These are phyloP conservation scores for Drosophila neotestacea DNA, from an alignment of 2,888 invertebrate species.

Conservation along the genomic window DNA sequence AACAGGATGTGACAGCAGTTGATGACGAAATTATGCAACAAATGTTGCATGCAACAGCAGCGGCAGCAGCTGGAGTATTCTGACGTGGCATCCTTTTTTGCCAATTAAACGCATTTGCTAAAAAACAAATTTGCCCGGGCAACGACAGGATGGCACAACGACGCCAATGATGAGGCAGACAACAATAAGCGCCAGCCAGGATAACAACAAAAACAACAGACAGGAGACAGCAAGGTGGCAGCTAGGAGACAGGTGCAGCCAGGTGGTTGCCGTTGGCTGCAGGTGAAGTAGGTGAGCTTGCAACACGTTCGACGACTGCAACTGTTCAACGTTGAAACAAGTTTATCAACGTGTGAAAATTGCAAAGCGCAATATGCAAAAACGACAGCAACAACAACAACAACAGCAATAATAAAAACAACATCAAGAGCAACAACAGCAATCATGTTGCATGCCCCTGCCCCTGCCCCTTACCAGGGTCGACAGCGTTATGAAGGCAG, in stretches of 20 bases:
- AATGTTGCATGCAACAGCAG: constrained; percentile 27
- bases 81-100: constrained; percentile 52
- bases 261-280: neutral
- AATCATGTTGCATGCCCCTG: constrained; percentile 13
- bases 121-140: constrained; percentile 47
- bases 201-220: constrained; percentile 32
- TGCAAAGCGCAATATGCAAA: constrained; percentile 64
- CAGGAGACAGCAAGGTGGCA: neutral
- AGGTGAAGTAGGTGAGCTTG: constrained; percentile 31
- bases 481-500: constrained; percentile 44
- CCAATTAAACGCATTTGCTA: constrained; percentile 79
- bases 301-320: constrained; percentile 20
- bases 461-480: neutral
- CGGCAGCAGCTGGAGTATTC: neutral
- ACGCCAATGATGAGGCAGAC: constrained; percentile 53
- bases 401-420: constrained; percentile 35
- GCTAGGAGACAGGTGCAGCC: constrained; percentile 6
- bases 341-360: constrained; percentile 81
- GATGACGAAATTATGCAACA: constrained; percentile 66
- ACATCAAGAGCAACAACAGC: constrained; percentile 25
- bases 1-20: constrained; percentile 3
- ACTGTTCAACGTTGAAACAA: constrained; percentile 69
- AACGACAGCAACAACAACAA: constrained; percentile 39
- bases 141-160: constrained; percentile 16
- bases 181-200: constrained; percentile 30